phyloP scores from a whole-genome alignment of 2,888 invertebrate genomes.

The Sinohyriopsis cumingii region DNA sequence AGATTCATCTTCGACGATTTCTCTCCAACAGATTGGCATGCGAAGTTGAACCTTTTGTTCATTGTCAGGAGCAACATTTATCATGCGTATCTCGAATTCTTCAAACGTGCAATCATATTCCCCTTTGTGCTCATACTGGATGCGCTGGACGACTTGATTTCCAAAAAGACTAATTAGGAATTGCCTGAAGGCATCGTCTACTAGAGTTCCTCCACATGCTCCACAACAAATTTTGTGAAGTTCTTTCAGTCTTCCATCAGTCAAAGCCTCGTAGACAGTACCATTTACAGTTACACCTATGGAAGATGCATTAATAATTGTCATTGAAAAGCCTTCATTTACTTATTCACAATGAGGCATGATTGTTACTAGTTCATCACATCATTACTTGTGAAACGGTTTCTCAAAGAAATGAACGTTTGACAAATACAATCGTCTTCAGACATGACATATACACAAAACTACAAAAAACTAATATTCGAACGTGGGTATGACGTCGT shows the following conservation, averaged over 20 bases:
- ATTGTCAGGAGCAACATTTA: neutral
- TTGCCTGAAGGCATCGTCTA: conserved; percentile 7
- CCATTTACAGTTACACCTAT: conserved; percentile 75
- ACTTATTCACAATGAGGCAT: too few species aligned
- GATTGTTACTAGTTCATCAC: too few species aligned
- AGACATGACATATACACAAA: too few species aligned
- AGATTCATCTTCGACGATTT: conserved; percentile 17
- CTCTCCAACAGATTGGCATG: conserved; percentile 16
- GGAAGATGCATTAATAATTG: neutral
- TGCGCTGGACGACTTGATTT: neutral
- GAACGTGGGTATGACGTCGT: too few species aligned
- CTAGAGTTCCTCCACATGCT: conserved; percentile 53
- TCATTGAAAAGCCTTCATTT: too few species aligned
- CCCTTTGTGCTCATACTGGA: conserved; percentile 1
- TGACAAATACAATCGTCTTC: too few species aligned
- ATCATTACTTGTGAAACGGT: too few species aligned
- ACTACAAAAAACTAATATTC: too few species aligned
- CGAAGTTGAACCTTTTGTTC: conserved; percentile 1
- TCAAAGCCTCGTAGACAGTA: conserved; percentile 73
- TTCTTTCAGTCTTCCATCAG: conserved; percentile 71
- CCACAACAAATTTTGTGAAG: conserved; percentile 75
- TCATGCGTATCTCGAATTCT: conserved; percentile 7
- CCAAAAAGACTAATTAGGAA: neutral
- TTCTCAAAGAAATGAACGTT: too few species aligned
- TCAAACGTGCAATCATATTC: conserved; percentile 1